Conservation (phyloP, 2,888 invertebrate genomes). For the Eilema griseolum region DNA sequence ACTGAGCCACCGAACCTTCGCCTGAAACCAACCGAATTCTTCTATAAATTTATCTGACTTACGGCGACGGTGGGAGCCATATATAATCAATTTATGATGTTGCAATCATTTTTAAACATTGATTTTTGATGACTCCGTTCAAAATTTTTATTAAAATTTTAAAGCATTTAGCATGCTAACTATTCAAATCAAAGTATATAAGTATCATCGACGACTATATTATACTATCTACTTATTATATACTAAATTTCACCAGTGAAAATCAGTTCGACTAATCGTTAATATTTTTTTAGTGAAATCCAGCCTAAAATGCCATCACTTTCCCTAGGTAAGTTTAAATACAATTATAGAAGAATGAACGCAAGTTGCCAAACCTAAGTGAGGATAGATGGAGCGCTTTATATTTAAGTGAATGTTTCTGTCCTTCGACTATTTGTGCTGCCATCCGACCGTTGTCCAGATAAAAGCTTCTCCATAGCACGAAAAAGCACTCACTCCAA, state of each 20-base stretch:
- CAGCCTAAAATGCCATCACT: background rate
- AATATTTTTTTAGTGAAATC: background rate
- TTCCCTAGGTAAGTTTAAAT: background rate
- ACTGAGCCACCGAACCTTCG: no score
- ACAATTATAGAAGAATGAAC: conserved; percentile 16
- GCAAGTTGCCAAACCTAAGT: conserved; percentile 11
- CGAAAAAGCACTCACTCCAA: conserved; percentile 87
- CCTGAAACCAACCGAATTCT: no score
- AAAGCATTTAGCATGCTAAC: no score
- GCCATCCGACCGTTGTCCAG: conserved; percentile 85
- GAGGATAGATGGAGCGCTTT: conserved; percentile 62
- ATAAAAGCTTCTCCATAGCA: conserved; percentile 87
- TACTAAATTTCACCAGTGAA: no score
- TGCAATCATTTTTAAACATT: no score
- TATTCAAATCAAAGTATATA: no score
- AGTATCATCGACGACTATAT: background rate
- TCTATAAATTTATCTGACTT: no score
- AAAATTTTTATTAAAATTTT: no score
- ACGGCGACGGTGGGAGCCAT: no score
- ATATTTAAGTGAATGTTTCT: conserved; percentile 83
- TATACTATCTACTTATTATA: background rate
- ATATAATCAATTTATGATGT: no score
- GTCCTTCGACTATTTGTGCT: conserved; percentile 82
- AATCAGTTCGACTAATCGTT: background rate
- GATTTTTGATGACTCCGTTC: no score